Conservation (phyloP, 2,113 vertebrate genomes). For the Chaenogobius annularis region DNA sequence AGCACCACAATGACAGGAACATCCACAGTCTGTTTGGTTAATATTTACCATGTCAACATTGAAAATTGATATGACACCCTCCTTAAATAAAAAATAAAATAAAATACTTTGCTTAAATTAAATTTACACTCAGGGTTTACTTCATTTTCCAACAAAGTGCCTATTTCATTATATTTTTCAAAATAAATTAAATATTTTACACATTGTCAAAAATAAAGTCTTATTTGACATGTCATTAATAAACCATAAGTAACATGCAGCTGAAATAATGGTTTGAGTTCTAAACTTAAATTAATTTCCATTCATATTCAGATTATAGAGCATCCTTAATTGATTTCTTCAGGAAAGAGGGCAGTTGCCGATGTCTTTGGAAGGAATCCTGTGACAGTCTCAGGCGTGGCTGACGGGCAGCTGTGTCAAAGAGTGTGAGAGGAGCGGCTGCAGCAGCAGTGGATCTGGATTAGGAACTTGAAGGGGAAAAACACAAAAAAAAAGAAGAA, state of each 20-base stretch:
- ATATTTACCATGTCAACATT: neutral
- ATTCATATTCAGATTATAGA: neutral
- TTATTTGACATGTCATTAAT: constrained; percentile 23
- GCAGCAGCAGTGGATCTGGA: constrained; percentile 70
- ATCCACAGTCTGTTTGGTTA: neutral
- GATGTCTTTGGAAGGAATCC: constrained; percentile 14
- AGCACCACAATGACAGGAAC: neutral
- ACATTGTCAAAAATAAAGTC: constrained; percentile 63
- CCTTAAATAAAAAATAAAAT: constrained; percentile 15
- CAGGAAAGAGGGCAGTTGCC: neutral
- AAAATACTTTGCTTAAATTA: too few relatives aligned
- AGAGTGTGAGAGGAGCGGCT: constrained; percentile 72
- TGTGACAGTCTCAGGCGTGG: constrained; percentile 61
- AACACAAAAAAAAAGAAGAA: neutral
- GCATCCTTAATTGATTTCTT: neutral
- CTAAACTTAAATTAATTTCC: constrained; percentile 11
- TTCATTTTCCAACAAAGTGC: constrained; percentile 71
- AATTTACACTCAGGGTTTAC: constrained; percentile 24
- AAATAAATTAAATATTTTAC: constrained; percentile 74
- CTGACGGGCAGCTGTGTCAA: constrained; percentile 72
- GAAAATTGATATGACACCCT: neutral
- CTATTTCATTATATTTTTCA: constrained; percentile 57
- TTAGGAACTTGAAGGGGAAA: constrained; percentile 60
- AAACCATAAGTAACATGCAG: constrained; percentile 9
- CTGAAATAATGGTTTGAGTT: constrained; percentile 26